These are phyloP conservation scores for Leuctra nigra DNA, from an alignment of 2,888 invertebrate species.

Conservation along the genomic window DNA sequence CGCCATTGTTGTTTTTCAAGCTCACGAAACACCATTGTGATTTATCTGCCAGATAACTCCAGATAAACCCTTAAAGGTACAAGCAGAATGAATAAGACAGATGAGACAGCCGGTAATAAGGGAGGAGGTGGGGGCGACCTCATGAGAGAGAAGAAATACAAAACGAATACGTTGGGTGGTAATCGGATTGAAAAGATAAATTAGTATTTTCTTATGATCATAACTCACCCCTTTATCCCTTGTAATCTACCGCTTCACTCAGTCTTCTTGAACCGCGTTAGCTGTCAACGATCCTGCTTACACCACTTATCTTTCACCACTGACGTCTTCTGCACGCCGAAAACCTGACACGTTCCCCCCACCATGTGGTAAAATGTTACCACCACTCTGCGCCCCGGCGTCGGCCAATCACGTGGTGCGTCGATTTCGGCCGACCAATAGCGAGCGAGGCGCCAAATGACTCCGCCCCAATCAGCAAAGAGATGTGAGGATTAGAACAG, in stretches of 20 bases:
- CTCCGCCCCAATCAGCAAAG: not conserved
- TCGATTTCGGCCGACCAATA: not conserved
- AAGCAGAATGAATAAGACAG: not conserved
- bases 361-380: not conserved
- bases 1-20: not conserved
- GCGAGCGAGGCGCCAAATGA: conserved; percentile 1
- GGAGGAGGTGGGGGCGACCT: no score
- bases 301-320: conserved; percentile 19
- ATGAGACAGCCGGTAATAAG: not conserved
- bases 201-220: conserved; percentile 13
- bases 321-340: conserved; percentile 7
- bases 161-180: not conserved
- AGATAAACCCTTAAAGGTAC: no score
- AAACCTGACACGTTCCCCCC: conserved; percentile 16
- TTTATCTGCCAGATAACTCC: not conserved
- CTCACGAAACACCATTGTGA: not conserved
- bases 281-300: conserved; percentile 16
- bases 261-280: not conserved
- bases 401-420: not conserved
- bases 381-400: not conserved
- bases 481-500: not conserved
- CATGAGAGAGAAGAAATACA: not conserved
- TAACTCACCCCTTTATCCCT: conserved; percentile 17
- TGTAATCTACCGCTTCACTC: not conserved
- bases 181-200: conserved; percentile 21